Evolutionary conservation across 2,797 vertebrate species (phyloP).

Genomic region (Craterocephalus amniculus): DNA sequence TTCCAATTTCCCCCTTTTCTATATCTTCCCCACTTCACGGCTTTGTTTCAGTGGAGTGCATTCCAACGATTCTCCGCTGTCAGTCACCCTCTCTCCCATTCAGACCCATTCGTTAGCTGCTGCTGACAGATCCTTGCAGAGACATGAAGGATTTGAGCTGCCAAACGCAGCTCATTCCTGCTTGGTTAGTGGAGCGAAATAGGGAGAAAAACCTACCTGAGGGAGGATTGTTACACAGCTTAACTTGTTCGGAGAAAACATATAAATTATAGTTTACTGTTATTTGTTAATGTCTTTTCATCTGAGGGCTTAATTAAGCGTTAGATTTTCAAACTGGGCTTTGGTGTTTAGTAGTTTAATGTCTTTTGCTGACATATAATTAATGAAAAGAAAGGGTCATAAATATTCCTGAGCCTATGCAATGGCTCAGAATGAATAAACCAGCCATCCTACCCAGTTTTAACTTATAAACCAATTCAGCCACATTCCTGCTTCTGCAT

Average conservation of each 20-base stretch:
- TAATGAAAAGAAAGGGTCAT: too few species aligned
- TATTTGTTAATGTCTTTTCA: not conserved
- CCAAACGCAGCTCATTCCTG: conserved; percentile 30
- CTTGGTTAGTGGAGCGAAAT: not conserved
- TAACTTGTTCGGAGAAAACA: not conserved
- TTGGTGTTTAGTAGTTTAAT: not conserved
- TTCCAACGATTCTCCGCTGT: conserved; percentile 75
- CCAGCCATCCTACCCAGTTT: conserved; percentile 21
- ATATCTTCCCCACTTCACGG: conserved; percentile 2
- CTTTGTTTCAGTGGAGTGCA: conserved; percentile 58
- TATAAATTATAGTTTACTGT: not conserved
- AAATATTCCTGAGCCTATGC: too few species aligned
- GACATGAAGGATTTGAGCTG: conserved; percentile 48
- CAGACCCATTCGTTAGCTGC: conserved; percentile 58
- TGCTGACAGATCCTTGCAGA: conserved; percentile 65
- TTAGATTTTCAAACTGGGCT: not conserved
- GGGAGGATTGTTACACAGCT: not conserved
- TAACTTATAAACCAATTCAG: conserved; percentile 31
- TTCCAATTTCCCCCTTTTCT: not conserved
- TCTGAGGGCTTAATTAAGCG: not conserved
- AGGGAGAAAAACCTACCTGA: not conserved
- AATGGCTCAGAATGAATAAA: conserved; percentile 10
- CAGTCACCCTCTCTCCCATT: conserved; percentile 56
- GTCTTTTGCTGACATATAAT: not conserved
- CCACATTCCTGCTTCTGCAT: conserved; percentile 63